Percentiles rank a stretch among this genome's conserved stretches.
These are phyloP conservation scores for Burhinus bistriatus DNA, from an alignment of 2,113 vertebrate genomes.

Conservation along the genomic window DNA sequence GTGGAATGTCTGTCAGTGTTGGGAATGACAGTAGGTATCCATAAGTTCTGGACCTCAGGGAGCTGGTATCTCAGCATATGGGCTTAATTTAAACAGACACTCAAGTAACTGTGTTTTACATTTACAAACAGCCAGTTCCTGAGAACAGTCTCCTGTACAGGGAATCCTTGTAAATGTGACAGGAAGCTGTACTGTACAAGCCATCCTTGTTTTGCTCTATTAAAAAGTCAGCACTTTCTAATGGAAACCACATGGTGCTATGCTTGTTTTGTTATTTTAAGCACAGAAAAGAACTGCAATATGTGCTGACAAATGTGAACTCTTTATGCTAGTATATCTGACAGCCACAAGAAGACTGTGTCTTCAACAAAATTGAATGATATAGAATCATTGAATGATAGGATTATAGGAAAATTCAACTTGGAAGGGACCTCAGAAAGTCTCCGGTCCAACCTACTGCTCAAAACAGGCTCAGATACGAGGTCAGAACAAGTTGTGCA, in stretches of 20 bases:
- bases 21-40: not conserved
- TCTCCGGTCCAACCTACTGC: not conserved
- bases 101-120: conserved; percentile 6
- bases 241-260: not conserved
- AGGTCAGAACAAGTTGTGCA: not conserved
- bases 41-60: not conserved
- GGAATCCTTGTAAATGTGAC: not conserved
- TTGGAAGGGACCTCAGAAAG: not conserved
- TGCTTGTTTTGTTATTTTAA: not conserved
- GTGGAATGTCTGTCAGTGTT: not conserved
- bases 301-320: not conserved
- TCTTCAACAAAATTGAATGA: not conserved
- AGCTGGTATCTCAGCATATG: not conserved
- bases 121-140: conserved; percentile 31
- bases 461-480: not conserved
- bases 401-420: not conserved
- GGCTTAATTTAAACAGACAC: conserved; percentile 35
- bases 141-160: not conserved
- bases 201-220: not conserved
- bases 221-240: conserved; percentile 30
- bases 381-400: not conserved
- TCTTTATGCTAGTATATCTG: not conserved
- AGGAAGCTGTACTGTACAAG: not conserved
- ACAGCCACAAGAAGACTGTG: not conserved
- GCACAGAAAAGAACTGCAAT: not conserved